Evolutionary conservation across 2,888 invertebrate species (phyloP).

Genomic region (Hydrotaea diabolus): DNA sequence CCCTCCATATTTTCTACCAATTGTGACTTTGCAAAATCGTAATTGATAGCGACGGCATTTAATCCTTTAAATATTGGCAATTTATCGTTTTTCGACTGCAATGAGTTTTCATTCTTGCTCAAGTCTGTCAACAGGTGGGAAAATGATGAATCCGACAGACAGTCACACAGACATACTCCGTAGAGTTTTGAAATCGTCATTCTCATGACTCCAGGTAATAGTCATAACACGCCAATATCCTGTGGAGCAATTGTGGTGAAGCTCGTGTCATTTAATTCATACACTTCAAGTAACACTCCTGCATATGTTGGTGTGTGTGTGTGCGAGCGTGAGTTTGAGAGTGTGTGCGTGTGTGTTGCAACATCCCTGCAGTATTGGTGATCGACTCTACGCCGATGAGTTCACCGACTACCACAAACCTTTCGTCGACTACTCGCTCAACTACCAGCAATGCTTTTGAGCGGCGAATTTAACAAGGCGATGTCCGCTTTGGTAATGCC

Average conservation of each 20-base stretch:
- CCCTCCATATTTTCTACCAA: too few relatives aligned
- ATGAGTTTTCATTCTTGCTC: background rate
- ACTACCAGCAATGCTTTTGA: too few relatives aligned
- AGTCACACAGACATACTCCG: constrained; percentile 34
- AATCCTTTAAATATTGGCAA: too few relatives aligned
- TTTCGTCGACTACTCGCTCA: too few relatives aligned
- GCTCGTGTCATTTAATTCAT: constrained; percentile 53
- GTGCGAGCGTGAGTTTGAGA: background rate
- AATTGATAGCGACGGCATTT: too few relatives aligned
- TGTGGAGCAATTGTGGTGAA: constrained; percentile 56
- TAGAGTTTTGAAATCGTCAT: constrained; percentile 45
- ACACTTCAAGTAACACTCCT: background rate
- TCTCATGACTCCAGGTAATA: constrained; percentile 54
- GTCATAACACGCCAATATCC: constrained; percentile 66
- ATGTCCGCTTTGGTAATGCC: too few relatives aligned
- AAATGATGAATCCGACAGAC: constrained; percentile 18
- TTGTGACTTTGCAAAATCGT: too few relatives aligned
- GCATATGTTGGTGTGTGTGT: background rate
- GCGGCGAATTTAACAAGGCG: too few relatives aligned
- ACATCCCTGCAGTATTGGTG: too few relatives aligned
- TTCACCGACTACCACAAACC: too few relatives aligned
- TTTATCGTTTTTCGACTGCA: too few relatives aligned
- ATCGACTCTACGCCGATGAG: too few relatives aligned
- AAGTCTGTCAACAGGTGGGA: constrained; percentile 57
- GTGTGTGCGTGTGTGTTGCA: background rate